phyloP scores from a whole-genome alignment of 2,797 vertebrate species.

The Scyliorhinus canicula region DNA sequence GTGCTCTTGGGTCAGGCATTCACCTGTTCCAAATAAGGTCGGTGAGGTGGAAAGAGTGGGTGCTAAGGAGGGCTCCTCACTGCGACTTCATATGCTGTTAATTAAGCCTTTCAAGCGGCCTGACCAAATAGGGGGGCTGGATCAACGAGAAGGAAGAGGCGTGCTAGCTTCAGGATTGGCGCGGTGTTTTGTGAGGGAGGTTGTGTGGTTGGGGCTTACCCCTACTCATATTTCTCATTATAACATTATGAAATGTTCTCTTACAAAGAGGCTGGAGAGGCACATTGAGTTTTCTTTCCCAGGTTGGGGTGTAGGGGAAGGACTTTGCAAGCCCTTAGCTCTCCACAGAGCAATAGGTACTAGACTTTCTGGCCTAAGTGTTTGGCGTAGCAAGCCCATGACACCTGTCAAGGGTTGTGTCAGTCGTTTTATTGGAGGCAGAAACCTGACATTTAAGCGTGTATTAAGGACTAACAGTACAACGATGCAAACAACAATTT shows the following conservation, averaged over 20 bases:
- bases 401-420: not conserved
- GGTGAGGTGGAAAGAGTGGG: not conserved
- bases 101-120: not conserved
- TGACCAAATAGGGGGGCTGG: not conserved
- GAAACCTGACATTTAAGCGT: not conserved
- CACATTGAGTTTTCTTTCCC: not conserved
- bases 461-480: not conserved
- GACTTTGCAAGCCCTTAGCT: too few relatives aligned
- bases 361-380: not conserved
- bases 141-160: too few relatives aligned
- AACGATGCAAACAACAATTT: not conserved
- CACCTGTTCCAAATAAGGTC: not conserved
- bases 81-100: not conserved
- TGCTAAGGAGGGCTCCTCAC: not conserved
- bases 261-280: not conserved
- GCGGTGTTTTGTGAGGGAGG: too few relatives aligned
- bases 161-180: not conserved
- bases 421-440: not conserved
- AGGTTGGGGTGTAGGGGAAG: not conserved
- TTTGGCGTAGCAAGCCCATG: not conserved
- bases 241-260: not conserved
- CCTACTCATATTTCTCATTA: too few relatives aligned
- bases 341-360: not conserved
- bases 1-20: not conserved
- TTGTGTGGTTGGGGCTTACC: not conserved